phyloP scores from a whole-genome alignment of 2,113 vertebrate genomes.

The Galemys pyrenaicus region DNA sequence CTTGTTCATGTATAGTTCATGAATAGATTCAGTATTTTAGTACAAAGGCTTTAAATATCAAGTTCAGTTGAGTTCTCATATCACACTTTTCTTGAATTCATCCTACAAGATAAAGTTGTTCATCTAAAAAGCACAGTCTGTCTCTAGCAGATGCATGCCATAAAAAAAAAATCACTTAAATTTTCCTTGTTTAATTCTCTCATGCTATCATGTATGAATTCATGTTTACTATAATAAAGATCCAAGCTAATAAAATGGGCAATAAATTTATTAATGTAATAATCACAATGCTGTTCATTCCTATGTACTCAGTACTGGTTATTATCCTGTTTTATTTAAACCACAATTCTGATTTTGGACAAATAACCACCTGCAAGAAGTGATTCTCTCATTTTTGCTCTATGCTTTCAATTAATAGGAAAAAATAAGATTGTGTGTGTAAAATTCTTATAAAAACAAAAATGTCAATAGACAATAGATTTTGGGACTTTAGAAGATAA shows the following conservation, averaged over 20 bases:
- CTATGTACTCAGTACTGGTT: background rate
- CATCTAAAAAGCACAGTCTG: slow-evolving; percentile 45
- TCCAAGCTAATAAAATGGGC: background rate
- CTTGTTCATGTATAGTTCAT: background rate
- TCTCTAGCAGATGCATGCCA: slow-evolving; percentile 25
- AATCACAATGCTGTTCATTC: background rate
- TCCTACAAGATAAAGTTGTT: slow-evolving; percentile 30
- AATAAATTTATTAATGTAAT: background rate
- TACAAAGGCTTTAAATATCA: slow-evolving; percentile 43
- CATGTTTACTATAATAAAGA: background rate
- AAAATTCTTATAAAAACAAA: background rate
- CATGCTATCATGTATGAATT: background rate
- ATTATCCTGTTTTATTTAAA: background rate
- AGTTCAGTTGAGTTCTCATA: slow-evolving; percentile 25
- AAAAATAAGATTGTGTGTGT: background rate
- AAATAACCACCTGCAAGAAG: background rate
- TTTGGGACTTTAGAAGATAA: slow-evolving; percentile 14
- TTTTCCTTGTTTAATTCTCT: slow-evolving; percentile 25
- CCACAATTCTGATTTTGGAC: background rate
- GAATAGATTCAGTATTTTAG: slow-evolving; percentile 43
- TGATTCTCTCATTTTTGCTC: slow-evolving; percentile 22
- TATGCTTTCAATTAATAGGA: background rate
- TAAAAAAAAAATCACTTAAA: background rate
- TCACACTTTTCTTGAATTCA: background rate
- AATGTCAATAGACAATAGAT: background rate